Base-by-base conservation (phyloP, 2,888 invertebrate genomes). In the Mactromeris polynyma region DNA sequence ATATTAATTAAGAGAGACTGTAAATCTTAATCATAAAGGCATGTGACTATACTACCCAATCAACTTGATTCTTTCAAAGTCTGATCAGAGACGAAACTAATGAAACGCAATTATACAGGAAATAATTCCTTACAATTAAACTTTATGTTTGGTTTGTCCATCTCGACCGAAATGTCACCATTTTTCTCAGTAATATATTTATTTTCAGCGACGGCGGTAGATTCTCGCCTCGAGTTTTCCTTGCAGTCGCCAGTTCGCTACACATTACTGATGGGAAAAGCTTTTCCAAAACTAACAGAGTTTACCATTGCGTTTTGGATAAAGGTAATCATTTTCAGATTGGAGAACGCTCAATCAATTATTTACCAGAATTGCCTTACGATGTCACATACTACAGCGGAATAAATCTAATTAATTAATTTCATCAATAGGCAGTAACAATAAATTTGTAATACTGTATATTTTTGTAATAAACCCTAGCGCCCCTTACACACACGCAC, bases 261-360 rank as follows among this genome's bases (percentile, higher is more conserved):
- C 91, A 95, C 96, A 11, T 85, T 96, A 6, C 92, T 96, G 17
- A 91, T 95, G 77, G 95, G 95, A 81, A 96, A 96, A 85, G 94
- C 95, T 1, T 96, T 96, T 86, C 96, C 96, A 2, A 92, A 91
- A 42, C 94, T 96, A 42, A 83, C 87, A 3, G 86, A 94, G 26
- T 96, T 96, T 86, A 96, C 96, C 19, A 94, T 96, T 78, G 94
- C 95, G 19, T 95, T 96, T 83, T 96, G 96, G 96, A 91, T 96
- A 26, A 95, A 94, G 87, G 92, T 96, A 87, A 83, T n/a, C 36
- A 46, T 3, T 11, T n/a, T n/a, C n/a, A n/a, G n/a, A n/a, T n/a
- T n/a, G n/a, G n/a, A n/a, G n/a, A n/a, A n/a, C n/a, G n/a, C n/a
- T n/a, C n/a, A n/a, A n/a, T n/a, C n/a, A n/a, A n/a, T n/a, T n/a